phyloP scores from a whole-genome alignment of 2,113 vertebrate genomes.

The Tachysurus fulvidraco region DNA sequence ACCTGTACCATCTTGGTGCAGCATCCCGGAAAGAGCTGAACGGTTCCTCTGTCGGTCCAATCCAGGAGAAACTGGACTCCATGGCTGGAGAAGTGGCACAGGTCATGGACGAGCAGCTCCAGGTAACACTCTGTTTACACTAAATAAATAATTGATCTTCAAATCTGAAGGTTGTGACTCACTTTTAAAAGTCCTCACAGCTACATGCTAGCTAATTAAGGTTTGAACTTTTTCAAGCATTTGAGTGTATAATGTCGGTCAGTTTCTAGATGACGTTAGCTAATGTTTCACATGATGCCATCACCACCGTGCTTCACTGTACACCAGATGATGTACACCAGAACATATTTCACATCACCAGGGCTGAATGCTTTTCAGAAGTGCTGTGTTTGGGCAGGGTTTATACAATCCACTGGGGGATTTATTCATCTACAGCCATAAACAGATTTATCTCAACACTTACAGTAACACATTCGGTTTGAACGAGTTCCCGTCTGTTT shows the following conservation, averaged over 20 bases:
- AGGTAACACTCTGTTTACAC: constrained; percentile 71
- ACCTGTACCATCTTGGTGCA: constrained; percentile 89
- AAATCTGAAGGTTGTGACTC: no score
- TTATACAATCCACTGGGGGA: neutral
- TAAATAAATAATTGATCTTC: neutral
- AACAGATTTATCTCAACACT: neutral
- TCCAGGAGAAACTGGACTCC: constrained; percentile 92
- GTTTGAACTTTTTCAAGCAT: neutral
- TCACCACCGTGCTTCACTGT: neutral
- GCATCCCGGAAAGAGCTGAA: constrained; percentile 80
- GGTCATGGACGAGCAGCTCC: constrained; percentile 93
- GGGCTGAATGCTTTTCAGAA: neutral
- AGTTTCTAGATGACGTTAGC: no score
- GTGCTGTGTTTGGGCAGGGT: neutral
- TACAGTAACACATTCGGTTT: neutral
- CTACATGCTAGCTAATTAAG: neutral
- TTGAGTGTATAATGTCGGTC: neutral
- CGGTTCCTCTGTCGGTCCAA: constrained; percentile 80
- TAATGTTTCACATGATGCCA: neutral
- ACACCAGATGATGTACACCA: neutral
- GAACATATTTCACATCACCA: neutral
- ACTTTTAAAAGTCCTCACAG: neutral
- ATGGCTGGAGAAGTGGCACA: constrained; percentile 94
- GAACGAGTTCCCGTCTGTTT: neutral
- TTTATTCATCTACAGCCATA: neutral